Evolutionary conservation across 2,797 vertebrate species (phyloP), one percentile per base, ranked within the genome.

Genomic region (Furcifer pardalis): DNA sequence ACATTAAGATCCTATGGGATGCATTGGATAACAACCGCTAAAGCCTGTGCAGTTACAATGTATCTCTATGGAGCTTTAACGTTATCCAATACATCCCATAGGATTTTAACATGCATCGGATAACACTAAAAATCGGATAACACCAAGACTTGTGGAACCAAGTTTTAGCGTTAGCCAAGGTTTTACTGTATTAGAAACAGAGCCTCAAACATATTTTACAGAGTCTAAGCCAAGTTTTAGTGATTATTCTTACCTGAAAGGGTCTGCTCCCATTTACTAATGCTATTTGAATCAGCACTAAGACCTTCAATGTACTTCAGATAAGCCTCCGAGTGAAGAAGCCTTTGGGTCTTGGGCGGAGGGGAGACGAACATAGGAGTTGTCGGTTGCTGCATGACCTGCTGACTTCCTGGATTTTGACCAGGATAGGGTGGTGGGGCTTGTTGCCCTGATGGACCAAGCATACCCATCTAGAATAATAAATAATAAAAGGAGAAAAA

Each of bases 251-350:
- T 88, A 99, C 99, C 98, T 96, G 98, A 96, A 35, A 99, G 97
- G 0, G 98, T 97, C 92, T 99, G 98, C 95, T 99, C 98, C 99
- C 99, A 99, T 91, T 98, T 99, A 97, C 98, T 99, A 90, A 99
- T 96, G 9, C 97, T 98, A 76, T 95, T 95, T 1, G 98, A 98
- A 76, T 99, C 98, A 7, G 98, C 96, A 75, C 96, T 97, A 40
- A 99, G 98, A 62, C 98, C 98, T 91, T 99, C 98, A 0, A 99
- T 99, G 81, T 99, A 99, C 93, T 97, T 97, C 92, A 99, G 96
- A 88, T 99, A 99, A 2, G 98, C 98, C 91, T 99, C 98, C 17
- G 99, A 99, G 90, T 99, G 99, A 62, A 99, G 98, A 89, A 99
- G 97, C 81, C 98, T 96, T 89, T 99, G 98, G 81, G 98, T 97